A percentile compares a stretch with the other conserved stretches of the same genome.
phyloP scores from a whole-genome alignment of 2,113 vertebrate species.

The Calcarius ornatus region DNA sequence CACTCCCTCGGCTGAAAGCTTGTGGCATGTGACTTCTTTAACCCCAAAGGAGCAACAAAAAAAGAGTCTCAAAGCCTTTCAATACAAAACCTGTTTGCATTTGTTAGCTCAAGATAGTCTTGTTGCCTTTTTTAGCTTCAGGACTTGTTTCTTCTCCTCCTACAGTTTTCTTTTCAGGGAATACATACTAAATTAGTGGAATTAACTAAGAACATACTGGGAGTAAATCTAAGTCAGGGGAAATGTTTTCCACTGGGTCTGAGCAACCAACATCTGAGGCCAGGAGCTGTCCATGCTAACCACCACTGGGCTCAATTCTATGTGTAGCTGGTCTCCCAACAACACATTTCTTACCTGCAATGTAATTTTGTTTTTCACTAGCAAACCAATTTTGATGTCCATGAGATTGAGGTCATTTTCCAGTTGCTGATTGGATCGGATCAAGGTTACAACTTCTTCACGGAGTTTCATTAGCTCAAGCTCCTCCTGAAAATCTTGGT shows the following conservation, averaged over 20 bases:
- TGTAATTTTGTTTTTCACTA: conserved; percentile 98
- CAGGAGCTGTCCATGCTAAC: neutral
- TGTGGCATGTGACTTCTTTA: neutral
- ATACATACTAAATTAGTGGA: neutral
- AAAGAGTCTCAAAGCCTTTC: neutral
- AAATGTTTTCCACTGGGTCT: neutral
- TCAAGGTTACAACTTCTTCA: conserved; percentile 94
- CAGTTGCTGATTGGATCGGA: conserved; percentile 95
- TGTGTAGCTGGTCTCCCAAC: neutral
- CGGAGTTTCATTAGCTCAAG: conserved; percentile 92
- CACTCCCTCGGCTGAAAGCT: fast-evolving
- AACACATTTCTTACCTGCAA: conserved; percentile 75
- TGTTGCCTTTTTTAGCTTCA: neutral
- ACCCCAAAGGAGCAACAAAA: neutral
- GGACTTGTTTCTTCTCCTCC: neutral
- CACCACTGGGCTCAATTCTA: neutral
- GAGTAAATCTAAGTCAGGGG: neutral
- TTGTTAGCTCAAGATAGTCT: neutral
- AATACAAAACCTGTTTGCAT: neutral
- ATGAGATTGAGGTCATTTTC: conserved; percentile 98
- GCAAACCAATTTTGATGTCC: conserved; percentile 98
- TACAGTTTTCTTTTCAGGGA: neutral
- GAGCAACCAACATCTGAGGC: neutral
- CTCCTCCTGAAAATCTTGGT: conserved; percentile 98
- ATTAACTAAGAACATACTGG: neutral